A percentile compares a stretch with the other conserved stretches of the same genome.
Conservation (phyloP, 2,888 invertebrate genomes). For the Platycheirus albimanus region DNA sequence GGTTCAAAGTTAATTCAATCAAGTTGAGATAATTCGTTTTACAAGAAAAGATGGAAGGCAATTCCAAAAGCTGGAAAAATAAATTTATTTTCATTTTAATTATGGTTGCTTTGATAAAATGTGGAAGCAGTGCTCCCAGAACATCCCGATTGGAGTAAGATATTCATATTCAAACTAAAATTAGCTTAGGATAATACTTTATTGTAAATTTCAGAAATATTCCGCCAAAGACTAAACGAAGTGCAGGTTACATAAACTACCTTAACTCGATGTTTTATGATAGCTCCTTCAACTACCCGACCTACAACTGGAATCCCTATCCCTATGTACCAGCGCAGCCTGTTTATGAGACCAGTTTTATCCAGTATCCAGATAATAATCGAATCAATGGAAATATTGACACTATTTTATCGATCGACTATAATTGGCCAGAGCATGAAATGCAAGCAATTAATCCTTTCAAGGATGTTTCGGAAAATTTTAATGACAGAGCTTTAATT, state of each 20-base stretch:
- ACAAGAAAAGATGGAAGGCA: conserved; percentile 33
- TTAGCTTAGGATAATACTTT: neutral
- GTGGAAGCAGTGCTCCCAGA: conserved; percentile 21
- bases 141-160: conserved; percentile 24
- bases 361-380: neutral
- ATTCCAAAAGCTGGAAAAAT: neutral
- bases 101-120: neutral
- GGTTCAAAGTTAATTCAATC: neutral
- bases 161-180: neutral
- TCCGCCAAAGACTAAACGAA: conserved; percentile 16
- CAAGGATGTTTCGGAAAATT: neutral
- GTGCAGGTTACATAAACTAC: conserved; percentile 29
- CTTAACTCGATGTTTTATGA: conserved; percentile 33
- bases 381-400: neutral
- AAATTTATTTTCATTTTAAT: conserved; percentile 15
- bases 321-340: neutral
- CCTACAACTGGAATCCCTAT: neutral
- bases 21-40: conserved; percentile 24
- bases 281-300: conserved; percentile 3
- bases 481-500: neutral
- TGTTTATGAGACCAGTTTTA: neutral
- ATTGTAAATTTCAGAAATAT: neutral
- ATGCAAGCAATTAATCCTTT: neutral
- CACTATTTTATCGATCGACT: neutral
- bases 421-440: conserved; percentile 7